phyloP scores from a whole-genome alignment of 2,797 vertebrate species.

The Arnoldichthys spilopterus region DNA sequence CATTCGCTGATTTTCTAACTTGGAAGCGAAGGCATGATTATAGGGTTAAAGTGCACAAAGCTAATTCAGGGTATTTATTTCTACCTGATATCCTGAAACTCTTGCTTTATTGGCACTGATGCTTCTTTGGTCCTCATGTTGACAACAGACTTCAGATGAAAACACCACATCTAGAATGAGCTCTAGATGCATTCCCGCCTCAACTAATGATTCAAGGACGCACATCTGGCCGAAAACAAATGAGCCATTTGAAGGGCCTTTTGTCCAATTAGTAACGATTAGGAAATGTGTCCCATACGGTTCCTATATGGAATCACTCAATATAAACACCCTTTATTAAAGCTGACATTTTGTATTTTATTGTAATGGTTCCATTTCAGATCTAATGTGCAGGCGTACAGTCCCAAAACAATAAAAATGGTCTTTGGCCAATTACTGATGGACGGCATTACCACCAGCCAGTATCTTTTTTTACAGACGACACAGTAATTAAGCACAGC shows the following conservation, averaged over 20 bases:
- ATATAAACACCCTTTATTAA: not conserved
- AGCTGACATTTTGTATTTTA: not conserved
- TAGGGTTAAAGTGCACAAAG: too few relatives aligned
- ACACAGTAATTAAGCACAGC: constrained; percentile 40
- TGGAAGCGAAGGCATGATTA: too few relatives aligned
- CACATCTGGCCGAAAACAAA: not conserved
- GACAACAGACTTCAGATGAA: not conserved
- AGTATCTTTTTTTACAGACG: constrained; percentile 29
- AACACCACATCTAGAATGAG: not conserved
- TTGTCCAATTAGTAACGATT: not conserved
- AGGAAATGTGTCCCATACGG: not conserved
- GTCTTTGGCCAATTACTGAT: not conserved
- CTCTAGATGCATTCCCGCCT: not conserved
- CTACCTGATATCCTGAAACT: too few relatives aligned
- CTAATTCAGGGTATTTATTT: too few relatives aligned
- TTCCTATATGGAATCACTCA: not conserved
- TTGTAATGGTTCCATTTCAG: not conserved
- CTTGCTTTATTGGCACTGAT: not conserved
- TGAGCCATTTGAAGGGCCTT: too few relatives aligned
- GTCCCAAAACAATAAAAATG: not conserved
- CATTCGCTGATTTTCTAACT: too few relatives aligned
- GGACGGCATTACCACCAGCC: constrained; percentile 10
- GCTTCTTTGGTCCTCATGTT: not conserved
- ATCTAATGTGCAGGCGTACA: not conserved
- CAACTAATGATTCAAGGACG: not conserved